Base-by-base conservation (phyloP, 2,888 invertebrate species). In the Calliopum simillimum region DNA sequence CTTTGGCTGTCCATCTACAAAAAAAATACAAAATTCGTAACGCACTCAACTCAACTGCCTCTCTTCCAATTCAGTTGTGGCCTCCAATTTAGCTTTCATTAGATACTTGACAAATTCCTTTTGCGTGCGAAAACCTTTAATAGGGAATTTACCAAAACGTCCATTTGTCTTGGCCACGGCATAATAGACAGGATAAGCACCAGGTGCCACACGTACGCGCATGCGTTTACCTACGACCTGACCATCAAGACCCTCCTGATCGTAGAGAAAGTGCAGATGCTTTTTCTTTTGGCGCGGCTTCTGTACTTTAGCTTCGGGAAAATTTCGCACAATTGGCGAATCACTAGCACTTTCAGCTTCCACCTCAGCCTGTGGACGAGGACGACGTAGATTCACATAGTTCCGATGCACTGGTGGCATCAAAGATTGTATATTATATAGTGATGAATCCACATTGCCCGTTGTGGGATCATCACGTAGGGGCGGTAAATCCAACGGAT, bases 161-260 rank as follows among this genome's bases (percentile, higher is more conserved):
- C 85, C 85, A 73, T 85, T 84, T n/a, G 82, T 81, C 74, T 81
- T 82, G 68, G 83, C 77, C 16, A 84, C 71, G 61, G 80, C 79
- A 73, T 84, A 84, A 73, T 82, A 84, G 23, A 84, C 78, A 13
- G 84, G 84, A 74, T 82, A 85, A n/a, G 81, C 80, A 3, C 84
- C 84, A 8, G 83, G 80, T 16, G 84, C 79, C 69, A 82, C 72
- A 75, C 79, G 81, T 11, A 85, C 79, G 51, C 75, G 79, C 78
- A 84, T 77, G 23, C 76, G 63, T 21, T 78, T 81, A 41, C 69
- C 68, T 4, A 76, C 49, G 21, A 73, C 51, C 4, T 71, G 43
- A 4, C 74, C 77, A 25, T 71, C 72, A 21, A 73, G 69, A 43
- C 70, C 71, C 1, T 66, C 21, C 66, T 80, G 76, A 43, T 79